Evolutionary conservation across 1,140 invertebrate species (phyloP), one percentile per base, ranked within the genome.

Genomic region (Euglossa dilemma): DNA sequence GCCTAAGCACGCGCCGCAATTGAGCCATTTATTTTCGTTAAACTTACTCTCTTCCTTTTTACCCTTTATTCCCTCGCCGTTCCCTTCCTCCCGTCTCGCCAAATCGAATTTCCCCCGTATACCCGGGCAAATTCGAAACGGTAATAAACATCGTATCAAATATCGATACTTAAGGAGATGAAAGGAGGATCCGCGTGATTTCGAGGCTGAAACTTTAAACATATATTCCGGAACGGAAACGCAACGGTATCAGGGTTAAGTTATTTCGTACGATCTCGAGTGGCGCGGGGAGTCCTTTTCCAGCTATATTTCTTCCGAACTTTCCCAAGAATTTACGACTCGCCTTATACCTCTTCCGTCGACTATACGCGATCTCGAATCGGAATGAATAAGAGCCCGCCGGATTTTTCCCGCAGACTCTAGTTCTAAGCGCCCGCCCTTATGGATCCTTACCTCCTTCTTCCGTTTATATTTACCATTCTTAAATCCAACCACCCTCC

Each of bases 321-420:
- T 71, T 71, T 28, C 18, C 25, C 69, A 50, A 52, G 50, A 71
- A 71, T 71, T 71, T 71, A 71, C 50, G 69, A 71, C 69, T 52
- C 47, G 69, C 11, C 25, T 71, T 54, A 71, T 71, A 54, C 50
- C 69, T 52, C 50, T 23, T 54, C 43, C 69, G 69, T 28, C 16
- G 69, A 54, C 47, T 54, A 54, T 25, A 54, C 50, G 20, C 69
- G 69, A 71, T 71, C 18, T 54, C 36, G 47, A 71, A 71, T 54
- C 69, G 9, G 18, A 28, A 36, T 47, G 67, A 47, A 52, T 71
- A 71, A 54, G 25, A 71, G 69, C 20, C 50, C 36, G 4, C 18
- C 18, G n/a, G 25, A 50, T 54, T 25, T 54, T 52, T 54, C 18
- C 25, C 54, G 23, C 7, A 28, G 25, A 28, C 18, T 50, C 69